Conservation (phyloP, 2,888 invertebrate species). For the Colletes collaris region DNA sequence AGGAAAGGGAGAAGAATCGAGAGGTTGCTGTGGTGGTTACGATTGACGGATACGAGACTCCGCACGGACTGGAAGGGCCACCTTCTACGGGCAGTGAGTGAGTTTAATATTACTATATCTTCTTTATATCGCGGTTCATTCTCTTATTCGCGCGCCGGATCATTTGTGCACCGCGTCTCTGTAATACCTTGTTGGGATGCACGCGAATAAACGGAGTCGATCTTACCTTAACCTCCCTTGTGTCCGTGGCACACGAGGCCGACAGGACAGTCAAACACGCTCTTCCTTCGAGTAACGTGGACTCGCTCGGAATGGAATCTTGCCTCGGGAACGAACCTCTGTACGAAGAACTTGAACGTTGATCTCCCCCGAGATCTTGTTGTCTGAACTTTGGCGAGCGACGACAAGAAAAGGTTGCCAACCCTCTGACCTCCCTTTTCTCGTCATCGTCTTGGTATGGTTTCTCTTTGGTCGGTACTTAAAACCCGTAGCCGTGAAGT, state of each 20-base stretch:
- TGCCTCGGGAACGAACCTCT: conserved; percentile 58
- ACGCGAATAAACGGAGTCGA: conserved; percentile 49
- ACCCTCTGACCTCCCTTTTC: background rate
- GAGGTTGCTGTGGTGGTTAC: conserved; percentile 30
- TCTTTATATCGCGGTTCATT: conserved; percentile 1
- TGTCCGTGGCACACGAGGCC: conserved; percentile 64
- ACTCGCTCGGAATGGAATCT: conserved; percentile 73
- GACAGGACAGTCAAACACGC: conserved; percentile 23
- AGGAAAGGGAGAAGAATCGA: conserved; percentile 20
- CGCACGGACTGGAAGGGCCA: conserved; percentile 35
- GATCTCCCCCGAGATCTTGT: conserved; percentile 46
- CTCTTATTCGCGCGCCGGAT: conserved; percentile 21
- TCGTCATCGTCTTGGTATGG: background rate
- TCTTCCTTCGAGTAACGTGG: conserved; percentile 54
- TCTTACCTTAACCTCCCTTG: conserved; percentile 50
- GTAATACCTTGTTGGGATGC: conserved; percentile 51
- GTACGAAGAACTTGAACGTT: conserved; percentile 52
- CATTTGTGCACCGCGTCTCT: conserved; percentile 1
- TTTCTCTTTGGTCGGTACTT: conserved; percentile 4
- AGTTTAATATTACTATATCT: conserved; percentile 29
- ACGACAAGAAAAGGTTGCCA: conserved; percentile 19
- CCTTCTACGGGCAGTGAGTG: conserved; percentile 72
- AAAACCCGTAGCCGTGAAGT: conserved; percentile 14
- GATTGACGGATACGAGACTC: conserved; percentile 61
- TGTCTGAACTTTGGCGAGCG: conserved; percentile 38